Base-by-base conservation (phyloP, 2,888 invertebrate species). In the Zaprionus obscuricornis region DNA sequence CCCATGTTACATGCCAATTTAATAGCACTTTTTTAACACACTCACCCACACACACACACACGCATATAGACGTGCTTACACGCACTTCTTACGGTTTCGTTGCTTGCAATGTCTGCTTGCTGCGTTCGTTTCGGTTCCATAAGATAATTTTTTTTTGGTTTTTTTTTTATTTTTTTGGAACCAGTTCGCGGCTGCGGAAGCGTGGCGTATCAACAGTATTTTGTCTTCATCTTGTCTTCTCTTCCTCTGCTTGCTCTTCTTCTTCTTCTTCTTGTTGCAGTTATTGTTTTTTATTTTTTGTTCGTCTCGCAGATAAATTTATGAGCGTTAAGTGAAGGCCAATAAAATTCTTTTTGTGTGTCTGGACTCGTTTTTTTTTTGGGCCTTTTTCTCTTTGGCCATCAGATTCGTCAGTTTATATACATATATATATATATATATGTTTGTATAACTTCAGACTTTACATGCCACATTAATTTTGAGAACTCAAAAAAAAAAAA, bases 241-340 rank as follows among this genome's bases (percentile, higher is more conserved):
- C 60, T 47, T 43, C 33, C 49, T 58, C 17, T 59, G 56, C 50
- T 47, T 56, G 42, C 43, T 54, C 39, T 46, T 40, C 43, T 59
- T 42, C 26, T 18, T 11, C 16, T 16, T 27, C 11, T 27, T 47
- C 4, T 17, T 43, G n/a, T 50, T 33, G 18, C 18, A 34, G 5
- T 26, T 46, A 10, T 31, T 63, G 45, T 57, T 50, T 39, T 18
- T 37, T 55, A 5, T 39, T 31, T 24, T 62, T 24, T n/a, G 16
- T 29, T 20, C 14, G 60, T 57, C 74, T 64, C 40, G 66, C 60
- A 46, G 66, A 82, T 79, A 85, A 86, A 86, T 85, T 85, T 85
- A 85, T 87, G 86, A 87, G 68, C 77, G 70, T 69, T 74, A 82
- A 82, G 79, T 85, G 86, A 79, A 84, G 77, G 83, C 85, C 82